Conservation (phyloP, 2,888 invertebrate species). For the Netelia inedita region DNA sequence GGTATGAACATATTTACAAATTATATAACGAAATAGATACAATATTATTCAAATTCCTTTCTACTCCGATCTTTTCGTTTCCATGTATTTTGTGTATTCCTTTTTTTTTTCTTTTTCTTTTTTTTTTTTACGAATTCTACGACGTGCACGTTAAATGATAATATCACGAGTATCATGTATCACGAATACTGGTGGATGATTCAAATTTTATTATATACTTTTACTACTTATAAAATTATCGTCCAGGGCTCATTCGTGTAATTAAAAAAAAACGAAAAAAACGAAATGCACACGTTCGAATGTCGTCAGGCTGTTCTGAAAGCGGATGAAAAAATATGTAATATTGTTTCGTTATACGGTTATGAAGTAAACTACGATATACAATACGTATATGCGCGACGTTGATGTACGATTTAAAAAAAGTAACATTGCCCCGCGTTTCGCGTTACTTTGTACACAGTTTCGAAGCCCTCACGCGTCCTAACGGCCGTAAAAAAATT, state of each 20-base stretch:
- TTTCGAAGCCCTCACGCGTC: background rate
- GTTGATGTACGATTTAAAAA: slow-evolving; percentile 31
- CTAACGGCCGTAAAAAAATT: slow-evolving; percentile 5
- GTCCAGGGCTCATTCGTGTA: background rate
- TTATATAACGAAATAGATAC: slow-evolving; percentile 66
- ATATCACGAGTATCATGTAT: slow-evolving; percentile 51
- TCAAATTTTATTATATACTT: slow-evolving; percentile 18
- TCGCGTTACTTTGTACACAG: slow-evolving; percentile 49
- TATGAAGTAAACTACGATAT: slow-evolving; percentile 15
- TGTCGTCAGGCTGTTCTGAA: background rate
- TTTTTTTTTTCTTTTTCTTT: slow-evolving; percentile 6
- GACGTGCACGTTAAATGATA: slow-evolving; percentile 51
- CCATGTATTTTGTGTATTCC: background rate
- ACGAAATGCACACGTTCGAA: background rate
- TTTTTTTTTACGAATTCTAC: slow-evolving; percentile 4
- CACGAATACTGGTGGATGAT: slow-evolving; percentile 49
- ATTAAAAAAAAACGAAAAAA: no score
- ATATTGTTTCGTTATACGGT: slow-evolving; percentile 47
- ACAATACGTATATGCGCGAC: background rate
- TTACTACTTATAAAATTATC: background rate
- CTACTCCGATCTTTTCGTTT: slow-evolving; percentile 4
- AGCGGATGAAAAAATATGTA: slow-evolving; percentile 56
- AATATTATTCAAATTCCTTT: slow-evolving; percentile 43
- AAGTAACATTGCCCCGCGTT: slow-evolving; percentile 44
- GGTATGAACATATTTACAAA: slow-evolving; percentile 77